A percentile compares a stretch with the other conserved stretches of the same genome.
Evolutionary conservation across 2,113 vertebrate species (phyloP).

Genomic region (Tyrannus savana): DNA sequence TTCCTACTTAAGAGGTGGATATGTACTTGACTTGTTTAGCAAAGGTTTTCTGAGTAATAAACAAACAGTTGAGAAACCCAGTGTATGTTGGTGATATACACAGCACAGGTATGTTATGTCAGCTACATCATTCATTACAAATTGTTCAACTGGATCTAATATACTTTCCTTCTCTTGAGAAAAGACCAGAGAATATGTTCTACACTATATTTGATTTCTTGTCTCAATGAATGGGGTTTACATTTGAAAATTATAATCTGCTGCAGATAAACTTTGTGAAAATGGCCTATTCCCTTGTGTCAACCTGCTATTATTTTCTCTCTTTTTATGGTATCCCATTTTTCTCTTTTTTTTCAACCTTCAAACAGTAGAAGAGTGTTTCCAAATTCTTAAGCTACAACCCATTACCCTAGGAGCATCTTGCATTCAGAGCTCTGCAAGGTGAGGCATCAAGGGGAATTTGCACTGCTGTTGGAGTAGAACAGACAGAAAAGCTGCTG

Average conservation of each 20-base stretch:
- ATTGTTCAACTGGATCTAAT: background rate
- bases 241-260: background rate
- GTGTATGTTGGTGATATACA: background rate
- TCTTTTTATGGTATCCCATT: background rate
- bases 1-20: background rate
- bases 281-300: background rate
- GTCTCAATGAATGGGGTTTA: background rate
- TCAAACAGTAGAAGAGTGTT: background rate
- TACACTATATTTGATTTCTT: background rate
- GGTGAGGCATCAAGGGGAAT: background rate
- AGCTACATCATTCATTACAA: background rate
- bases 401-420: background rate
- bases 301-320: background rate
- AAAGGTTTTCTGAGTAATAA: background rate
- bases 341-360: fast-evolving
- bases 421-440: background rate
- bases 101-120: background rate
- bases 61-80: background rate
- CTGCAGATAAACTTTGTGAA: background rate
- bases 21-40: background rate
- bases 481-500: background rate
- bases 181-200: background rate
- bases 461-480: background rate
- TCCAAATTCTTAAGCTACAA: background rate
- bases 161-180: background rate